Percentiles rank a stretch among this genome's conserved stretches.
Conservation (phyloP, 2,113 vertebrate species). For the Malurus cyaneus region DNA sequence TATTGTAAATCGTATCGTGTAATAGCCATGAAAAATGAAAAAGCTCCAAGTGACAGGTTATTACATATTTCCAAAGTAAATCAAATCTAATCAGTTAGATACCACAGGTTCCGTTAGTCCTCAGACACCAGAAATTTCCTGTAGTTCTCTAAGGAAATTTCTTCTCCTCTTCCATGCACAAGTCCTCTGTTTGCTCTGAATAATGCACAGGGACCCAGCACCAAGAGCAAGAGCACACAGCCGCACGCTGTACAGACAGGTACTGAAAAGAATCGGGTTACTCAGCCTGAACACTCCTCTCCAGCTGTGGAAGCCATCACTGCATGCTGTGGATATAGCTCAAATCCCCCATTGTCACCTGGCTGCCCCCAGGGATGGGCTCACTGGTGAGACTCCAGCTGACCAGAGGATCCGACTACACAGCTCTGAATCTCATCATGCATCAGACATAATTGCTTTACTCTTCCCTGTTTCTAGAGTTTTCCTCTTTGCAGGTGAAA, state of each 20-base stretch:
- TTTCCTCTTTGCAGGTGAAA: neutral
- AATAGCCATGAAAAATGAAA: conserved; percentile 15
- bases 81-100: neutral
- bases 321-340: neutral
- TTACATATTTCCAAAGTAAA: conserved; percentile 1
- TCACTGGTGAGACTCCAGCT: neutral
- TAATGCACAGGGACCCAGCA: neutral
- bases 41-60: neutral
- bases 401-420: neutral
- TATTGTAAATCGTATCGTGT: neutral
- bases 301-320: neutral
- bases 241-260: neutral
- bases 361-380: neutral
- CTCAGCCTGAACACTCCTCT: neutral
- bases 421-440: neutral
- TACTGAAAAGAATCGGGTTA: neutral
- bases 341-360: neutral
- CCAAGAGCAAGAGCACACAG: neutral
- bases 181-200: neutral
- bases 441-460: neutral
- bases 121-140: neutral
- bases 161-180: neutral
- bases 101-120: neutral
- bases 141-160: neutral
- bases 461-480: neutral